Evolutionary conservation across 2,888 invertebrate species (phyloP).

Genomic region (Drosophila siamana): DNA sequence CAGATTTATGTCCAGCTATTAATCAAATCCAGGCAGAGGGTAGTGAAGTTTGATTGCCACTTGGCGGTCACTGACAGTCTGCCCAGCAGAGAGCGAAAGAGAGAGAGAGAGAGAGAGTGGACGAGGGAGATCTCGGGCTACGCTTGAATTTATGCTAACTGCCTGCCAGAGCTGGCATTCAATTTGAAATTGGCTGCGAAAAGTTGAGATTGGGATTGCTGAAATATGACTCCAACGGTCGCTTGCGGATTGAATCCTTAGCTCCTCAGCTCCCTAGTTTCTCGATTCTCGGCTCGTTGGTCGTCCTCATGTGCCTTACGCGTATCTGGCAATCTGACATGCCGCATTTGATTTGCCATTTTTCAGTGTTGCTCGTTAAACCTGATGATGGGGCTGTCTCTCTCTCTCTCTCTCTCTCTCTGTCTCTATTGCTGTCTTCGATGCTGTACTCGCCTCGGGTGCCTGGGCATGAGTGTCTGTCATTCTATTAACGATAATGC

Average conservation of each 20-base stretch:
- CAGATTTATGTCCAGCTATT: constrained; percentile 70
- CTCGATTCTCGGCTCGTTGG: not conserved
- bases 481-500: constrained; percentile 20
- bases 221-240: constrained; percentile 55
- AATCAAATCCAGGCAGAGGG: constrained; percentile 59
- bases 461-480: not conserved
- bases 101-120: not conserved
- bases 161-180: constrained; percentile 61
- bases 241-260: not conserved
- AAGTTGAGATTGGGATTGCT: constrained; percentile 68
- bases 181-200: constrained; percentile 75
- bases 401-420: not conserved
- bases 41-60: constrained; percentile 63
- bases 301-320: constrained; percentile 10
- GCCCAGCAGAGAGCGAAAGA: not conserved
- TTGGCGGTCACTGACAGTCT: constrained; percentile 17
- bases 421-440: not conserved
- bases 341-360: constrained; percentile 44
- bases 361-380: constrained; percentile 36
- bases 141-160: constrained; percentile 67
- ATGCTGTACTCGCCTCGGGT: too few species aligned
- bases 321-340: constrained; percentile 21
- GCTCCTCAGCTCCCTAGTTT: not conserved
- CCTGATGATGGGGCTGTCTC: not conserved
- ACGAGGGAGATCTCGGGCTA: not conserved